Base-by-base conservation (phyloP, 2,113 vertebrate genomes). In the Atherinomorus stipes region DNA sequence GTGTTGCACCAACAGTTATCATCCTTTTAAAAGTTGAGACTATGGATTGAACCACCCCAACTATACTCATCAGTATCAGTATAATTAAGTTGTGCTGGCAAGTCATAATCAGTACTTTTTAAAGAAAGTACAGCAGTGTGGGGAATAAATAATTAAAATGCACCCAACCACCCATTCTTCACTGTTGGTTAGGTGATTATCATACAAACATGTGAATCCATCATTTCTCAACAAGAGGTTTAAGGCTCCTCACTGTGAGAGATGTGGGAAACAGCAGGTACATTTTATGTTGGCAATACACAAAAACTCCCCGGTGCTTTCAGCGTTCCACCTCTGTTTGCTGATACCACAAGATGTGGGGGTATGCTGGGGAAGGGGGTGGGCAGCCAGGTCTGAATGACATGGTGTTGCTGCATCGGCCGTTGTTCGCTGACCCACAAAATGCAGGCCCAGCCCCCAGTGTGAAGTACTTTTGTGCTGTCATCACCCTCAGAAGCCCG, bases 381-480 rank as follows among this genome's bases (percentile, higher is more conserved):
- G 76, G 78, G 72, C 74, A 64, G 37, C 50, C 13, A 60, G 72
- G 62, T 76, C 70, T 89, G 90, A 92, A 93, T 93, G 92, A 92
- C 91, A 90, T 42, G 78, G 78, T 78, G 76, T 85, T 85, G 88
- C 87, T 87, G 88, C 89, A 68, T 81, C 58, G 58, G 79, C 85
- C 71, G 44, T 84, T 90, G 86, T 81, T 91, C 89, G 73, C 68
- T 93, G 93, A 94, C 93, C 93, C 93, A 87, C 85, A 90, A 92
- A 93, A 92, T 89, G 62, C 85, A 63, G 54, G 64, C 85, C 84
- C 91, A 90, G 82, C 91, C 90, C 91, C 93, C 85, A 76, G 89
- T 69, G 91, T 86, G 89, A 91, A 90, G 81, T 73, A 87, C 91
- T 88, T 94, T 94, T 91, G 90, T 92, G 83, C 84, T 86, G 86